Conservation (phyloP, 2,888 invertebrate genomes). For the Drosophila nr. fundita region DNA sequence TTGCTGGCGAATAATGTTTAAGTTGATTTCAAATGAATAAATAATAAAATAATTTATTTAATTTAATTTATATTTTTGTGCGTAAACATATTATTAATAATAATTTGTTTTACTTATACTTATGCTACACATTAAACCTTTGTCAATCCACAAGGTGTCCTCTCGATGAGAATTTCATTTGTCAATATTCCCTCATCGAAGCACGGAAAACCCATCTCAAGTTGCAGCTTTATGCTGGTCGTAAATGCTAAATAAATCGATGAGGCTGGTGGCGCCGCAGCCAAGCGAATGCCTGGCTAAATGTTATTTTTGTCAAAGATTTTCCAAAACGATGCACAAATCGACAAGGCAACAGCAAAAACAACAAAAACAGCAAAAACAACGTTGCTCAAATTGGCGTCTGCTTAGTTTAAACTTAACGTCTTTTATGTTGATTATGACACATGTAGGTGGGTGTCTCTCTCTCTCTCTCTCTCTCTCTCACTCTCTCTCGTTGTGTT, state of each 20-base stretch:
- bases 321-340: conserved; percentile 79
- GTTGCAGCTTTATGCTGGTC: conserved; percentile 12
- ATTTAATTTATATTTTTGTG: too few species aligned
- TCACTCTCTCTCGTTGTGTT: conserved; percentile 2
- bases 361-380: conserved; percentile 7
- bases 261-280: conserved; percentile 23
- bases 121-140: not conserved
- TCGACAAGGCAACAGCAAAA: conserved; percentile 39
- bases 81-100: too few species aligned
- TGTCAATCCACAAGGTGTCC: not conserved
- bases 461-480: not conserved
- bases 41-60: too few species aligned
- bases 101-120: not conserved
- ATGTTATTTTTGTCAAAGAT: conserved; percentile 74
- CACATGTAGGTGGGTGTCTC: conserved; percentile 48
- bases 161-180: not conserved
- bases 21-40: not conserved
- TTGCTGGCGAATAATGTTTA: not conserved
- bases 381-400: conserved; percentile 49
- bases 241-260: conserved; percentile 70
- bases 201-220: conserved; percentile 9
- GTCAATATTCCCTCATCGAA: not conserved
- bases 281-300: conserved; percentile 19
- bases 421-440: conserved; percentile 78
- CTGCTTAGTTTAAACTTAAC: conserved; percentile 76